Percentiles rank a stretch among this genome's conserved stretches.
Evolutionary conservation across 2,888 invertebrate species (phyloP).

Genomic region (Troilus luridus): DNA sequence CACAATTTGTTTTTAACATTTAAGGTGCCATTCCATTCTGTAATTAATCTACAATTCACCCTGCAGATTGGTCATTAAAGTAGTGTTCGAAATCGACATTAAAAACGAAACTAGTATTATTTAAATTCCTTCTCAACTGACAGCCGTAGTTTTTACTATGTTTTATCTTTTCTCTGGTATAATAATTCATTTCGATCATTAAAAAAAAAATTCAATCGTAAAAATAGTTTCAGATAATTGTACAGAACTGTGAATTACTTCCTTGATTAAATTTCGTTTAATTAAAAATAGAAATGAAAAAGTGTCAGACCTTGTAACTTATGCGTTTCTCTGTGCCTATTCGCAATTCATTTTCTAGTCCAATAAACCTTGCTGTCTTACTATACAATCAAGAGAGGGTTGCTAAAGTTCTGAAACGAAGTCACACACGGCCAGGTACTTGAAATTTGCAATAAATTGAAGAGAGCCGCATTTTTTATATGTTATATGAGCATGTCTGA

Average conservation of each 20-base stretch:
- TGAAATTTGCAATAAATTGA: too few species aligned
- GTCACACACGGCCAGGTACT: too few species aligned
- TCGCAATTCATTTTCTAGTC: too few species aligned
- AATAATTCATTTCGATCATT: neutral
- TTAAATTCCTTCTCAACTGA: neutral
- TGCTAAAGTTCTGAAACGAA: too few species aligned
- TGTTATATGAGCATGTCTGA: too few species aligned
- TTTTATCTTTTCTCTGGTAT: neutral
- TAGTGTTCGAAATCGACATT: neutral
- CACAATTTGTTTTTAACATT: neutral
- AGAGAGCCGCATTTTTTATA: too few species aligned
- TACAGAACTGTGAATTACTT: neutral
- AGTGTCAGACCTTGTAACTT: too few species aligned
- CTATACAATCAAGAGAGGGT: too few species aligned
- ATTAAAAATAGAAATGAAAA: neutral
- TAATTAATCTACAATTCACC: neutral
- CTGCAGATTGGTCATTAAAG: neutral
- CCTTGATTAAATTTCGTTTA: neutral
- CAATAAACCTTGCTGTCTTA: too few species aligned
- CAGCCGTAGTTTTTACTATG: neutral
- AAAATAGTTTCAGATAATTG: neutral
- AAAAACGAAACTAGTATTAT: neutral
- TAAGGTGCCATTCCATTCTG: neutral
- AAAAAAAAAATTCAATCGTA: neutral
- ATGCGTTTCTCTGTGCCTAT: too few species aligned